Percentiles rank a stretch among this genome's conserved stretches.
phyloP scores from a whole-genome alignment of 2,888 invertebrate genomes.

The Phytoseiulus persimilis region DNA sequence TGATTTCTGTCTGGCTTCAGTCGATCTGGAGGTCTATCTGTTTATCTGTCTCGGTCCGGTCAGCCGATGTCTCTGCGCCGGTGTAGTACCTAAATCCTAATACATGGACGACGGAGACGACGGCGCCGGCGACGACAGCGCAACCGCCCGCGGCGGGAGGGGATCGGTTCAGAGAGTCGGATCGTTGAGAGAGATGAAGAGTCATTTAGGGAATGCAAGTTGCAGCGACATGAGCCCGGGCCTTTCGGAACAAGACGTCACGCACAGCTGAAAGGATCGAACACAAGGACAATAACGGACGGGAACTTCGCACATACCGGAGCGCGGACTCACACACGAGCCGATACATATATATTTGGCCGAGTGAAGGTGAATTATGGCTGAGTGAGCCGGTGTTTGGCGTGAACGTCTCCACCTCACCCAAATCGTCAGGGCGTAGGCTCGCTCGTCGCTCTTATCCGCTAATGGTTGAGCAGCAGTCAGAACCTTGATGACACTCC shows the following conservation, averaged over 20 bases:
- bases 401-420: neutral
- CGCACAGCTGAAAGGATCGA: neutral
- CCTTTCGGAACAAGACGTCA: neutral
- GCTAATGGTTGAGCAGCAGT: neutral
- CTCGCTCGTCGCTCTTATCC: neutral
- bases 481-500: conserved; percentile 5
- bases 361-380: neutral
- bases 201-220: neutral
- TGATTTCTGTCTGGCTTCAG: neutral
- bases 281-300: neutral
- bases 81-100: neutral
- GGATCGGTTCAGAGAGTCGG: neutral
- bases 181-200: neutral
- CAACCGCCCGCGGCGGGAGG: neutral
- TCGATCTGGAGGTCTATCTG: neutral
- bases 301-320: too few species aligned
- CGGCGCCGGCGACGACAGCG: too few species aligned
- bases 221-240: neutral
- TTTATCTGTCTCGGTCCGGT: neutral
- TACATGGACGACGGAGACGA: neutral
- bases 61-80: neutral
- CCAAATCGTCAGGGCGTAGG: neutral
- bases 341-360: neutral
- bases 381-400: neutral
- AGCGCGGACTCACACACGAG: neutral